phyloP scores from a whole-genome alignment of 2,797 vertebrate genomes.

The Amphiprion clarkii region DNA sequence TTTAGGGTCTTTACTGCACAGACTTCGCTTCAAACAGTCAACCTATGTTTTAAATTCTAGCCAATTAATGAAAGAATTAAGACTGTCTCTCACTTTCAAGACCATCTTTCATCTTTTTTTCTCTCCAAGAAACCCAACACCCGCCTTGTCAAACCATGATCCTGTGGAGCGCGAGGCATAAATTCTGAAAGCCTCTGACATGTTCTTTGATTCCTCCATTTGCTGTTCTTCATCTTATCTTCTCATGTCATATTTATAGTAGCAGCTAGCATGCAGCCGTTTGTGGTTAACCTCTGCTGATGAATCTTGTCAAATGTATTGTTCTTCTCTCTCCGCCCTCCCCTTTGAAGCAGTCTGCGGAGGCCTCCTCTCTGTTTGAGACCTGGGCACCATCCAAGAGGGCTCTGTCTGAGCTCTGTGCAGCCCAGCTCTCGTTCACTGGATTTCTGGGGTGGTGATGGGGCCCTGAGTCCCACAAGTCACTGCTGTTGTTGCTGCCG shows the following conservation, averaged over 20 bases:
- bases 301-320: constrained; percentile 72
- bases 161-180: constrained; percentile 22
- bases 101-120: constrained; percentile 23
- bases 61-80: constrained; percentile 60
- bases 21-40: constrained; percentile 43
- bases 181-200: constrained; percentile 57
- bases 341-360: constrained; percentile 65
- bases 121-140: constrained; percentile 47
- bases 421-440: constrained; percentile 39
- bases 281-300: constrained; percentile 76
- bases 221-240: constrained; percentile 63
- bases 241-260: constrained; percentile 67
- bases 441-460: constrained; percentile 48
- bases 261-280: constrained; percentile 64
- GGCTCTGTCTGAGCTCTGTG: constrained; percentile 39
- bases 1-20: constrained; percentile 15
- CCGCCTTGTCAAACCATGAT: constrained; percentile 47
- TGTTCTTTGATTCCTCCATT: constrained; percentile 72
- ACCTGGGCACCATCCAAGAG: constrained; percentile 68
- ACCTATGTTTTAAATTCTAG: constrained; percentile 44
- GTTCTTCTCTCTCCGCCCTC: constrained; percentile 51
- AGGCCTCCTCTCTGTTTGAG: constrained; percentile 60
- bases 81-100: constrained; percentile 45
- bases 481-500: constrained; percentile 57
- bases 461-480: constrained; percentile 57